A percentile compares a stretch with the other conserved stretches of the same genome.
Evolutionary conservation across 64 coral and sea anemone genomes (phyloP).

Genomic region (Cladopsammia gracilis): DNA sequence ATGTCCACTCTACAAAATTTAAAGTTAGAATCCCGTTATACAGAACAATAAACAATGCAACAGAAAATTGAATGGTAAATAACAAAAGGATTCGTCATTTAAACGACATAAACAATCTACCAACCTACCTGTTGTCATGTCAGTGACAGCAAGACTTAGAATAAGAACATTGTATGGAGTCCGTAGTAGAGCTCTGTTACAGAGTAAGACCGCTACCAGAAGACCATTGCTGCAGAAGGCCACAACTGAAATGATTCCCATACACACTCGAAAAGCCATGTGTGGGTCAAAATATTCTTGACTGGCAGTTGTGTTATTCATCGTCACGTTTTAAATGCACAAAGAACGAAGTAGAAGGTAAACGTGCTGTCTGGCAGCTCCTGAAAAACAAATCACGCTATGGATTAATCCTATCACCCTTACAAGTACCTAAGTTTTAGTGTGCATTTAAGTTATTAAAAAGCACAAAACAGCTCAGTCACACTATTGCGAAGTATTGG

Average conservation of each 20-base stretch:
- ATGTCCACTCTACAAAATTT: too few relatives aligned
- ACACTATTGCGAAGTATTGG: too few relatives aligned
- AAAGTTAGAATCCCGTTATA: too few relatives aligned
- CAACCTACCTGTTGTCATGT: conserved; percentile 54
- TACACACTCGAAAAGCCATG: conserved; percentile 41
- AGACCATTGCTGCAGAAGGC: conserved; percentile 58
- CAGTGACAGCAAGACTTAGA: conserved; percentile 61
- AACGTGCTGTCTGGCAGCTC: too few relatives aligned
- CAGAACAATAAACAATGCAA: too few relatives aligned
- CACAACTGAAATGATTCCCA: conserved; percentile 61
- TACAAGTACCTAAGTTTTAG: too few relatives aligned
- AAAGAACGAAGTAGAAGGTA: background rate
- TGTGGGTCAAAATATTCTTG: conserved; percentile 27
- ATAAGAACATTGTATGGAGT: conserved; percentile 71
- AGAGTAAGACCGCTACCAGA: conserved; percentile 15
- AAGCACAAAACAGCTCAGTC: too few relatives aligned
- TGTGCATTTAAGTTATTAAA: too few relatives aligned
- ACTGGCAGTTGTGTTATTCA: background rate
- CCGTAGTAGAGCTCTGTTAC: conserved; percentile 46
- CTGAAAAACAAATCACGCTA: too few relatives aligned
- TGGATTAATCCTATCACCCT: too few relatives aligned
- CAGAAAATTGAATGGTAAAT: too few relatives aligned
- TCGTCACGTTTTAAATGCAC: background rate
- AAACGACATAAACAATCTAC: background rate
- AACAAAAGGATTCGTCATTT: too few relatives aligned